These are phyloP conservation scores for Hucho hucho DNA, from an alignment of 2,113 vertebrate genomes.

Conservation along the genomic window DNA sequence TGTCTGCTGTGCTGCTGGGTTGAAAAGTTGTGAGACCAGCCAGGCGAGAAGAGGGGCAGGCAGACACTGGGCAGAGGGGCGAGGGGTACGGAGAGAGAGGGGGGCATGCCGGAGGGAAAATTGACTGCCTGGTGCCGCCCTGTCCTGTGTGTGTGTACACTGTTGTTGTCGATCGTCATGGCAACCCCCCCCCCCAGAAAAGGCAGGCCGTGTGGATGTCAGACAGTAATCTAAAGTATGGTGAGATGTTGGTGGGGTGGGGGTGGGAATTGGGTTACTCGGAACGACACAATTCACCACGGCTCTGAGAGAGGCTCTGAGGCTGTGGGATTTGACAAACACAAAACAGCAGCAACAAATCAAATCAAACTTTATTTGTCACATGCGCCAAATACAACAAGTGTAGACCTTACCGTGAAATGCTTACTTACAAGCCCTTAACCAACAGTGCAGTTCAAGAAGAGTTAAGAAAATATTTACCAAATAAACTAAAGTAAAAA, in stretches of 20 bases:
- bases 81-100: too few relatives aligned
- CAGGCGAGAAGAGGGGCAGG: not conserved
- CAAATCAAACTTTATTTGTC: too few relatives aligned
- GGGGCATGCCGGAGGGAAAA: slow-evolving; percentile 11
- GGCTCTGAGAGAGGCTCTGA: slow-evolving; percentile 11
- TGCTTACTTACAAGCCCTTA: too few relatives aligned
- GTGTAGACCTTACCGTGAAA: too few relatives aligned
- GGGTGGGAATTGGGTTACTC: slow-evolving; percentile 35
- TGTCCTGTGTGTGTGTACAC: slow-evolving; percentile 11
- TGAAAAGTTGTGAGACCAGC: not conserved
- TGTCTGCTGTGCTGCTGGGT: slow-evolving; percentile 25
- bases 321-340: slow-evolving; percentile 23
- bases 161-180: slow-evolving; percentile 26
- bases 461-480: too few relatives aligned
- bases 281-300: slow-evolving; percentile 52
- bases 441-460: too few relatives aligned
- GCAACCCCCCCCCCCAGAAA: not conserved
- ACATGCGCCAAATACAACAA: too few relatives aligned
- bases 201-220: not conserved
- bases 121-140: not conserved
- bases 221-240: slow-evolving; percentile 4
- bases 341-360: too few relatives aligned
- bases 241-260: slow-evolving; percentile 25
- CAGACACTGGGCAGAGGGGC: not conserved
- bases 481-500: too few relatives aligned